Conservation (phyloP, 2,797 vertebrate species). For the Saxicola maurus region DNA sequence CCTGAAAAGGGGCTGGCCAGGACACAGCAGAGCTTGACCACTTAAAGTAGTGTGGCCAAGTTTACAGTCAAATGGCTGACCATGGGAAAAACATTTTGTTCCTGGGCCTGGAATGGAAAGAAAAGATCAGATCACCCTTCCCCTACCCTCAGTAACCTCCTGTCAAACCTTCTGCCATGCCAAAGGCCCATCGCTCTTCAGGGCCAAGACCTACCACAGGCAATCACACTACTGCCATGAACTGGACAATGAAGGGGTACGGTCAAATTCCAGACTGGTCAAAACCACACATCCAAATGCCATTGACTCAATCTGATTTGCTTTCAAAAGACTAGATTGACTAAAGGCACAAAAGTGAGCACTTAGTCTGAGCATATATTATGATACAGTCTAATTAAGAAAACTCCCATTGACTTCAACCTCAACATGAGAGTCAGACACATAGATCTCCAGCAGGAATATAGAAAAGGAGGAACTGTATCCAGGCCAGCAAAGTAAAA, state of each 20-base stretch:
- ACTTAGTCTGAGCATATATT: background rate
- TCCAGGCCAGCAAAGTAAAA: background rate
- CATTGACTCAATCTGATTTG: background rate
- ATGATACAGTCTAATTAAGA: background rate
- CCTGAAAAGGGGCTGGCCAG: background rate
- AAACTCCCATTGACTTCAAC: background rate
- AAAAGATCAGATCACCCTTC: background rate
- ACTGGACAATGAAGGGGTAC: background rate
- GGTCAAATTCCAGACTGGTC: background rate
- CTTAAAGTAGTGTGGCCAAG: background rate
- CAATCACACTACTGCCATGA: background rate
- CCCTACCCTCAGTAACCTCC: background rate
- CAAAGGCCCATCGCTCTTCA: background rate
- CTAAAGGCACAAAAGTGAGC: background rate
- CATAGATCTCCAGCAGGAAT: background rate
- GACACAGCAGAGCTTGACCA: background rate
- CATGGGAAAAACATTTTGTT: background rate
- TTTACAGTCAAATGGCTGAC: background rate
- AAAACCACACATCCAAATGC: background rate
- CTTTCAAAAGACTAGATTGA: background rate
- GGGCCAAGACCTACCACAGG: background rate
- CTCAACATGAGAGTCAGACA: background rate
- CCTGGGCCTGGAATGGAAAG: background rate
- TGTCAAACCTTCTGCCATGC: background rate
- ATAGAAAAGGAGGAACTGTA: background rate